Conservation (phyloP, 2,113 vertebrate species). For the Ictalurus punctatus region DNA sequence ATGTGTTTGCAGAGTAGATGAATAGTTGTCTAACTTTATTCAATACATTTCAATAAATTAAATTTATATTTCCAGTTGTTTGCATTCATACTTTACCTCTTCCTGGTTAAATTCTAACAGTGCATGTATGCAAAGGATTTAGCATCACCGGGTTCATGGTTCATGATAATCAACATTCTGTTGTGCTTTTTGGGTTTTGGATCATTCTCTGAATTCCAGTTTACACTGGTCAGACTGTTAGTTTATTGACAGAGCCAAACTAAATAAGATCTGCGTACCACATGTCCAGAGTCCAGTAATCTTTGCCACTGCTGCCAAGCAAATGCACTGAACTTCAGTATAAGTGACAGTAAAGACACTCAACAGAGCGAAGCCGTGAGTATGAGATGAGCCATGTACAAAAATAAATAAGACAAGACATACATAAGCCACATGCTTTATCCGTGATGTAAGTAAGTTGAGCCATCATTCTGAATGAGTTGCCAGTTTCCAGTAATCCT, state of each 20-base stretch:
- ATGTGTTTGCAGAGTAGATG: not conserved
- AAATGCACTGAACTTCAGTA: not conserved
- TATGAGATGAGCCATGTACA: not conserved
- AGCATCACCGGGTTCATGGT: not conserved
- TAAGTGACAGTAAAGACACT: slow-evolving; percentile 30
- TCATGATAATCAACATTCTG: slow-evolving; percentile 28
- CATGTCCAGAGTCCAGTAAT: slow-evolving; percentile 21
- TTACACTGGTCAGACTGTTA: slow-evolving; percentile 39
- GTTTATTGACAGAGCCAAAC: slow-evolving; percentile 29
- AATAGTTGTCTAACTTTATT: not conserved
- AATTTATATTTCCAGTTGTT: not conserved
- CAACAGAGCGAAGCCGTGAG: slow-evolving; percentile 10
- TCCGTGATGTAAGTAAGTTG: slow-evolving; percentile 7
- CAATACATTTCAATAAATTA: not conserved
- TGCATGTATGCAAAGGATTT: not conserved
- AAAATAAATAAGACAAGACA: slow-evolving; percentile 29
- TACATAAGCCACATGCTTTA: slow-evolving; percentile 15
- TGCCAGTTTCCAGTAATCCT: not conserved
- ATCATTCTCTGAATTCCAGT: slow-evolving; percentile 27
- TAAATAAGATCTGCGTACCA: slow-evolving; percentile 22
- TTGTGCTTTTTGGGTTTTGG: slow-evolving; percentile 23
- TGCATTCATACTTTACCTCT: not conserved
- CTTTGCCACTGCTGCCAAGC: slow-evolving; percentile 21
- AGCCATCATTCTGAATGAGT: not conserved
- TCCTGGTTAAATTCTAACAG: not conserved